Conservation (phyloP, 2,797 vertebrate genomes). For the Poeciliopsis gracilis region DNA sequence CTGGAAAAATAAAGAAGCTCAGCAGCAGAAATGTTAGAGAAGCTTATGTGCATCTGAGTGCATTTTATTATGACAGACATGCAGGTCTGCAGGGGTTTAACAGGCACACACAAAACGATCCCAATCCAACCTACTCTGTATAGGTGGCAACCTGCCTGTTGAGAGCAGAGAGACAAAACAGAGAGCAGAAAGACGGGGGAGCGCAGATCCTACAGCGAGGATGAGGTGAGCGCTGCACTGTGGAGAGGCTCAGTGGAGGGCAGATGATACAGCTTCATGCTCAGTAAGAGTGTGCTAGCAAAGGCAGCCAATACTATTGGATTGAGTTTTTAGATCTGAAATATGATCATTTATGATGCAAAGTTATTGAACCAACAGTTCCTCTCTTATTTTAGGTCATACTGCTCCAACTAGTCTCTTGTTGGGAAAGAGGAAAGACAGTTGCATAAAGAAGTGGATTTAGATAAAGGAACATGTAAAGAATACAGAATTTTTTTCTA, state of each 20-base stretch:
- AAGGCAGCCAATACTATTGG: slow-evolving; percentile 40
- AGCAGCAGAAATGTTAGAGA: slow-evolving; percentile 29
- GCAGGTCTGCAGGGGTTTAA: slow-evolving; percentile 71
- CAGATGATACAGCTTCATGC: slow-evolving; percentile 54
- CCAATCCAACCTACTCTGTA: slow-evolving; percentile 64
- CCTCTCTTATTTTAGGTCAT: not conserved
- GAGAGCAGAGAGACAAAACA: slow-evolving; percentile 56
- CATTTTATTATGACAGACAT: slow-evolving; percentile 65
- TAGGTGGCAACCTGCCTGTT: slow-evolving; percentile 57
- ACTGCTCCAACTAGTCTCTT: too few species aligned
- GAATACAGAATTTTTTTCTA: not conserved
- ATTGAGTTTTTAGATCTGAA: slow-evolving; percentile 52
- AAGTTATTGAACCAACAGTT: slow-evolving; percentile 18
- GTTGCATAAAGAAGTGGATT: not conserved
- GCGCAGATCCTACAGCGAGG: slow-evolving; percentile 54
- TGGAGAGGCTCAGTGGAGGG: slow-evolving; percentile 49
- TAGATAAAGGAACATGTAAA: not conserved
- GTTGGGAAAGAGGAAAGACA: not conserved
- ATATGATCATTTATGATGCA: slow-evolving; percentile 34
- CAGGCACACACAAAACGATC: slow-evolving; percentile 49
- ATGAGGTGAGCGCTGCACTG: slow-evolving; percentile 49
- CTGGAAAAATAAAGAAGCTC: not conserved
- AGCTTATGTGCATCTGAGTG: slow-evolving; percentile 29
- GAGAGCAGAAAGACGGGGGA: slow-evolving; percentile 60
- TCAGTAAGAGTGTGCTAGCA: slow-evolving; percentile 52